These are phyloP conservation scores for Leptodactylus fuscus DNA, from an alignment of 2,113 vertebrate species.

Conservation along the genomic window DNA sequence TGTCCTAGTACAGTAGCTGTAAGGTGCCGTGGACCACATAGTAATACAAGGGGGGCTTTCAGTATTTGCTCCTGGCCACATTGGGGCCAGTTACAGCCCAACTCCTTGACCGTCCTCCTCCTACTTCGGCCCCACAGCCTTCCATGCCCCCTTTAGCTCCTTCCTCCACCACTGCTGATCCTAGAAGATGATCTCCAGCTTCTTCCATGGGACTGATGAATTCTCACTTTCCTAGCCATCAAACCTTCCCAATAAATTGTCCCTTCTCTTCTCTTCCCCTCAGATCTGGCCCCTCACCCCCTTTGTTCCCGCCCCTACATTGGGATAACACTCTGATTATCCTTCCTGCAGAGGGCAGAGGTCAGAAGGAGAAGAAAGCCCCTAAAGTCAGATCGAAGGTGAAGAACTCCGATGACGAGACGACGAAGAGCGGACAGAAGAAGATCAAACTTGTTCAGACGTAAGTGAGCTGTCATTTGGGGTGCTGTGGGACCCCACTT, in stretches of 20 bases:
- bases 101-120: not conserved
- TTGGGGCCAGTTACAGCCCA: too few relatives aligned
- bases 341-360: conserved; percentile 78
- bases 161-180: not conserved
- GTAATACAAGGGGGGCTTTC: too few relatives aligned
- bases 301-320: conserved; percentile 16
- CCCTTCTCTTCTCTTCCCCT: conserved; percentile 15
- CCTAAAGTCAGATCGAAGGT: conserved; percentile 92
- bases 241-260: not conserved
- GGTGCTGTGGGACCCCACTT: not conserved
- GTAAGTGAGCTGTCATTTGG: conserved; percentile 70
- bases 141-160: not conserved
- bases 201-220: not conserved
- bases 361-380: conserved; percentile 91
- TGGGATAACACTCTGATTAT: conserved; percentile 44
- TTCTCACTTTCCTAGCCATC: not conserved
- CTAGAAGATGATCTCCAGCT: not conserved
- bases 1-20: too few relatives aligned
- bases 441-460: conserved; percentile 93
- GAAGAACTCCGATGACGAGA: conserved; percentile 92
- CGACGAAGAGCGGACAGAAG: conserved; percentile 90
- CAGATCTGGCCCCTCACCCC: conserved; percentile 36
- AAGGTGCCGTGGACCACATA: too few relatives aligned
- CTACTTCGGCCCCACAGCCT: not conserved
- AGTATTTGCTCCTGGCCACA: too few relatives aligned